phyloP scores from a whole-genome alignment of 2,113 vertebrate genomes.

The Gyps fulvus region DNA sequence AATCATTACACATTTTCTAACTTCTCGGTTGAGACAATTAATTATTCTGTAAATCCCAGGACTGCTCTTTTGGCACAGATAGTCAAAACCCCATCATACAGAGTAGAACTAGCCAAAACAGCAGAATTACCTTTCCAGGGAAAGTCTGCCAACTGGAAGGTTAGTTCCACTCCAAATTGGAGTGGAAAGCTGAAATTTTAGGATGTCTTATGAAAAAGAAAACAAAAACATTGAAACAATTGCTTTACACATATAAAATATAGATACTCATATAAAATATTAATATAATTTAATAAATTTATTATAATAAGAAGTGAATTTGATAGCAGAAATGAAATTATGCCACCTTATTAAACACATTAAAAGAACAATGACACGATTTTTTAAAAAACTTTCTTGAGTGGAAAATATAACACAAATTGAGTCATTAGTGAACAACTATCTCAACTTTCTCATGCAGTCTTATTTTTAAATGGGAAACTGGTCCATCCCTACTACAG shows the following conservation, averaged over 20 bases:
- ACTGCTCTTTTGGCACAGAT: background rate
- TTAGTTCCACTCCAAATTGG: background rate
- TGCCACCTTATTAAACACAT: background rate
- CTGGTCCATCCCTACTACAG: background rate
- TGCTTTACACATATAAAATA: background rate
- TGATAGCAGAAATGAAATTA: background rate
- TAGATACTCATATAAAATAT: background rate
- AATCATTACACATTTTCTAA: background rate
- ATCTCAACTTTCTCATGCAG: background rate
- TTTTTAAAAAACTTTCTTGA: background rate
- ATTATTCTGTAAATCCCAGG: background rate
- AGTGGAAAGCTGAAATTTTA: background rate
- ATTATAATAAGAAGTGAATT: background rate
- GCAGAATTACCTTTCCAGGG: background rate
- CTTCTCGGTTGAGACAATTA: background rate
- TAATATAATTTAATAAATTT: background rate
- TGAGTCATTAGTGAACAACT: background rate
- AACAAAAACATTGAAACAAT: background rate
- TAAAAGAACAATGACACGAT: accelerated
- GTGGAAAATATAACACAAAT: background rate
- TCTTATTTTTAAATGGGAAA: background rate
- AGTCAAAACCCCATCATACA: background rate
- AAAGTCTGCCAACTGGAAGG: background rate
- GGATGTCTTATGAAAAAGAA: background rate
- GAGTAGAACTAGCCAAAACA: background rate